Evolutionary conservation across 2,888 invertebrate genomes (phyloP).

Genomic region (Lochmaea crataegi): DNA sequence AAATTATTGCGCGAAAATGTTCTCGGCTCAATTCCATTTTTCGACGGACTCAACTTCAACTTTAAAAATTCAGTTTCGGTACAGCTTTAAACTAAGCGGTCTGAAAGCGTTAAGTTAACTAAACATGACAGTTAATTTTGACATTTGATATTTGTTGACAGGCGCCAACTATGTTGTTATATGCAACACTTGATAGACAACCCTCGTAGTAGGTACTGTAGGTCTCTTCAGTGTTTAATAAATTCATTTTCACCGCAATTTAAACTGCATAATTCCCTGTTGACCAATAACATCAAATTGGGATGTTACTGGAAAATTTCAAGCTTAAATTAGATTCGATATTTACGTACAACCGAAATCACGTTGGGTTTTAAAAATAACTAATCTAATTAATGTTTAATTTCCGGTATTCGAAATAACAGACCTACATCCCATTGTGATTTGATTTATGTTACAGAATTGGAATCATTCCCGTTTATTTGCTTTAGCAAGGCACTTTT

Average conservation of each 20-base stretch:
- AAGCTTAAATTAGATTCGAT: background rate
- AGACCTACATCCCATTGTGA: constrained; percentile 20
- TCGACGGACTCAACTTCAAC: too few relatives aligned
- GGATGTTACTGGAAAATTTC: background rate
- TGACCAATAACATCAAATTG: background rate
- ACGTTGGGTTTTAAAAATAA: constrained; percentile 13
- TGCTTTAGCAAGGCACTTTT: background rate
- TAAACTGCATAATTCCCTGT: background rate
- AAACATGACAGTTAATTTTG: too few relatives aligned
- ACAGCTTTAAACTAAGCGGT: too few relatives aligned
- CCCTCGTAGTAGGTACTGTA: too few relatives aligned
- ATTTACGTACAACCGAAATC: background rate
- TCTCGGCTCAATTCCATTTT: too few relatives aligned
- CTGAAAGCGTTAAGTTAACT: too few relatives aligned
- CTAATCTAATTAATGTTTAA: constrained; percentile 15
- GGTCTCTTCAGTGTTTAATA: too few relatives aligned
- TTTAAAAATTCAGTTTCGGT: too few relatives aligned
- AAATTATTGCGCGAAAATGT: too few relatives aligned
- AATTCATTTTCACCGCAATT: background rate
- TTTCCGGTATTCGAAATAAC: constrained; percentile 20
- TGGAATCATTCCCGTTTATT: constrained; percentile 12
- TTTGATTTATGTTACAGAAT: constrained; percentile 23
- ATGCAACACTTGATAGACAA: too few relatives aligned
- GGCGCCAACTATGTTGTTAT: too few relatives aligned
- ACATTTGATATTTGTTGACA: too few relatives aligned